phyloP scores from a whole-genome alignment of 2,888 invertebrate genomes.

The Drosophila melanosoma region DNA sequence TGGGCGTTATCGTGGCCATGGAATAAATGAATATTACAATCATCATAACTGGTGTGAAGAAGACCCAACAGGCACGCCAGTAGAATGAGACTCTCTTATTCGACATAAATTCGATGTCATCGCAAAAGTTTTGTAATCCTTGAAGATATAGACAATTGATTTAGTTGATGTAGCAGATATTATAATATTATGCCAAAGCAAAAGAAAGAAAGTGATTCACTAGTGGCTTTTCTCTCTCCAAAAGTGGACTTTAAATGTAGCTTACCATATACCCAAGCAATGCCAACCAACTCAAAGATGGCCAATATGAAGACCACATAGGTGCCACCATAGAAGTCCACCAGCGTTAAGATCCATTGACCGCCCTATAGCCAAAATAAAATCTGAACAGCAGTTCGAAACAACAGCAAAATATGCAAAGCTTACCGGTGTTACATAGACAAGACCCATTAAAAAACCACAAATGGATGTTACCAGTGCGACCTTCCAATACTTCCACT shows the following conservation, averaged over 20 bases:
- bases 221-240: neutral
- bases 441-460: conserved; percentile 88
- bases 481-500: conserved; percentile 87
- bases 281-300: conserved; percentile 86
- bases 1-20: conserved; percentile 86
- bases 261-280: conserved; percentile 88
- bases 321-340: conserved; percentile 88
- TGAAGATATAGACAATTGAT: neutral
- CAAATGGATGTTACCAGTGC: conserved; percentile 86
- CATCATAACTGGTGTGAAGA: conserved; percentile 90
- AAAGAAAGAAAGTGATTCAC: neutral
- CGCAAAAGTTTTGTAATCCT: conserved; percentile 88
- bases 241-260: neutral
- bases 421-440: conserved; percentile 91
- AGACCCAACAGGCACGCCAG: conserved; percentile 92
- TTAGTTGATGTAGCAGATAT: neutral
- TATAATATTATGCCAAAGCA: neutral
- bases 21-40: conserved; percentile 90
- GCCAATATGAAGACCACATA: conserved; percentile 87
- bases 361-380: conserved; percentile 86
- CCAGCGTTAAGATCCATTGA: conserved; percentile 87
- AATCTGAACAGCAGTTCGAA: neutral
- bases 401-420: neutral
- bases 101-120: conserved; percentile 92
- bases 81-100: conserved; percentile 88